Conservation (phyloP, 2,888 invertebrate species). For the Dynastes grantii region DNA sequence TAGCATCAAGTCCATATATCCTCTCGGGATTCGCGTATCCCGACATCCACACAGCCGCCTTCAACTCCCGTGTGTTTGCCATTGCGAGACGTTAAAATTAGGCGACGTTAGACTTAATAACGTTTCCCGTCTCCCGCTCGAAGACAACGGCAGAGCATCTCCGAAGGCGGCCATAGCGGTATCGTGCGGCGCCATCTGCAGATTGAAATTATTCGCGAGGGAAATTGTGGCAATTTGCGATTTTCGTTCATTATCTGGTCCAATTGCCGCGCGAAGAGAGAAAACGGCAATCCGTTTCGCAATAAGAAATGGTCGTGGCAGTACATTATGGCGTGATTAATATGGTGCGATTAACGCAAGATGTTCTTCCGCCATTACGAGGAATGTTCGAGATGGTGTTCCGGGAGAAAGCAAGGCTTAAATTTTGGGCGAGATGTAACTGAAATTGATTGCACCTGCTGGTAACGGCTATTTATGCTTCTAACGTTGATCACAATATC, state of each 20-base stretch:
- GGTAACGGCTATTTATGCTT: no score
- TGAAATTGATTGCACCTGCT: background rate
- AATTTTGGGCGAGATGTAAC: background rate
- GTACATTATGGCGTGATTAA: constrained; percentile 45
- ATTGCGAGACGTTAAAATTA: constrained; percentile 34
- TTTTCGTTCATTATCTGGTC: constrained; percentile 46
- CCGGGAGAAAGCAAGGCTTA: background rate
- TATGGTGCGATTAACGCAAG: constrained; percentile 38
- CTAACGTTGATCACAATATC: no score
- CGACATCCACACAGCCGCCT: background rate
- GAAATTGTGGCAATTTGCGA: constrained; percentile 39
- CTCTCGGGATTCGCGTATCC: background rate
- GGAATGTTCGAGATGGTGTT: background rate
- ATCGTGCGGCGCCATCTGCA: constrained; percentile 5
- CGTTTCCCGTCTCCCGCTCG: background rate
- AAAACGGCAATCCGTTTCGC: constrained; percentile 22
- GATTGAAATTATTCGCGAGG: constrained; percentile 31
- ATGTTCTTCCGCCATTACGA: constrained; percentile 18
- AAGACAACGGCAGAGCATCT: background rate
- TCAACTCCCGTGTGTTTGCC: constrained; percentile 29
- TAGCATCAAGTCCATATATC: constrained; percentile 27
- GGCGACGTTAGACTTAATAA: constrained; percentile 35
- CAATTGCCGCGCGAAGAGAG: constrained; percentile 22
- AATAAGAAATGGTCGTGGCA: constrained; percentile 31
- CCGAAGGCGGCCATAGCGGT: background rate